Conservation (phyloP, 1,140 invertebrate species). For the Formica selysi region DNA sequence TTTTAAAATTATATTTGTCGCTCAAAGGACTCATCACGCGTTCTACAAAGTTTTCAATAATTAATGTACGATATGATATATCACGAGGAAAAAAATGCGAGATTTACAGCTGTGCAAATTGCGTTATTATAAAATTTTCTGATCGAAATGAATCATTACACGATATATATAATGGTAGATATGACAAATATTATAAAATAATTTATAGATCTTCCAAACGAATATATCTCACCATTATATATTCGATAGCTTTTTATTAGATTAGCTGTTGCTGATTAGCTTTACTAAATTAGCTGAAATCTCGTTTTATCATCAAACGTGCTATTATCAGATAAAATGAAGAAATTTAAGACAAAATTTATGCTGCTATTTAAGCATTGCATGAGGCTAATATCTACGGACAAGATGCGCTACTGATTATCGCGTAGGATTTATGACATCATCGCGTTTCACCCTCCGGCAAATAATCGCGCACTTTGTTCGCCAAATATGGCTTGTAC, state of each 20-base stretch:
- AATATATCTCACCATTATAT: background rate
- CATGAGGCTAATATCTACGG: background rate
- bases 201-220: background rate
- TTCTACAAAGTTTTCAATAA: background rate
- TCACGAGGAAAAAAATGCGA: background rate
- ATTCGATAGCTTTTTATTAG: background rate
- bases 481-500: constrained; percentile 70
- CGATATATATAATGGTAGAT: too few relatives aligned
- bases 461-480: constrained; percentile 55
- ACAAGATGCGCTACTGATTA: constrained; percentile 58
- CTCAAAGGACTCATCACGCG: background rate
- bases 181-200: too few relatives aligned
- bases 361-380: background rate
- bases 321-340: background rate
- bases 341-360: background rate
- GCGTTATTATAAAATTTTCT: too few relatives aligned
- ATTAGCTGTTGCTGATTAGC: background rate
- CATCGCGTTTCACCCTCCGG: constrained; percentile 58
- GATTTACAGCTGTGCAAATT: too few relatives aligned
- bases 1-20: background rate
- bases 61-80: background rate
- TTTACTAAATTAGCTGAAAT: too few relatives aligned
- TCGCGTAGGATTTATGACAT: constrained; percentile 73
- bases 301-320: background rate
- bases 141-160: too few relatives aligned